phyloP scores from a whole-genome alignment of 2,888 invertebrate species.

The Cheiracanthium punctorium region DNA sequence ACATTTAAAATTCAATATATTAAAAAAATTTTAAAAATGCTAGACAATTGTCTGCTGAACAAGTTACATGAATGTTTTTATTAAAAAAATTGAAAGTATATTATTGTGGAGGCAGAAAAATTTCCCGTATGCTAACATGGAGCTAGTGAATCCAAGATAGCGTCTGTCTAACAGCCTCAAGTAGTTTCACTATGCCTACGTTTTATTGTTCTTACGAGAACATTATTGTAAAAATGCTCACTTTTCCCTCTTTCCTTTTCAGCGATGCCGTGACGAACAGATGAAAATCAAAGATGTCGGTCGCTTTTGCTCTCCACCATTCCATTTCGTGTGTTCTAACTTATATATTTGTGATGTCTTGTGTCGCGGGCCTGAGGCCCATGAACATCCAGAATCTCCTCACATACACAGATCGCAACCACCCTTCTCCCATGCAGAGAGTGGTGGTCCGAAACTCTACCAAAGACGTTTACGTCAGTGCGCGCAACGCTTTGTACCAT shows the following conservation, averaged over 20 bases:
- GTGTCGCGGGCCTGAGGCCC: background rate
- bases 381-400: background rate
- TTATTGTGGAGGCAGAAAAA: too few species aligned
- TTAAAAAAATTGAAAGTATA: too few species aligned
- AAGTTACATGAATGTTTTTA: too few species aligned
- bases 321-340: background rate
- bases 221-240: too few species aligned
- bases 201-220: too few species aligned
- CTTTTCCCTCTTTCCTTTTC: background rate
- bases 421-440: slow-evolving; percentile 25
- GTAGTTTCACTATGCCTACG: too few species aligned
- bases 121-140: too few species aligned
- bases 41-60: too few species aligned
- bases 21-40: too few species aligned
- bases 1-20: too few species aligned
- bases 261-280: background rate
- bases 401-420: background rate
- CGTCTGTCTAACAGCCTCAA: too few species aligned
- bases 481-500: slow-evolving; percentile 55
- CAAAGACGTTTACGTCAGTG: slow-evolving; percentile 58
- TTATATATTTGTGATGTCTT: background rate
- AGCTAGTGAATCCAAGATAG: too few species aligned
- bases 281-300: background rate
- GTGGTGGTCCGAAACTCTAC: slow-evolving; percentile 37
- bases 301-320: background rate